Base-by-base conservation (phyloP, 2,888 invertebrate genomes). In the Sinotaia quadrata region DNA sequence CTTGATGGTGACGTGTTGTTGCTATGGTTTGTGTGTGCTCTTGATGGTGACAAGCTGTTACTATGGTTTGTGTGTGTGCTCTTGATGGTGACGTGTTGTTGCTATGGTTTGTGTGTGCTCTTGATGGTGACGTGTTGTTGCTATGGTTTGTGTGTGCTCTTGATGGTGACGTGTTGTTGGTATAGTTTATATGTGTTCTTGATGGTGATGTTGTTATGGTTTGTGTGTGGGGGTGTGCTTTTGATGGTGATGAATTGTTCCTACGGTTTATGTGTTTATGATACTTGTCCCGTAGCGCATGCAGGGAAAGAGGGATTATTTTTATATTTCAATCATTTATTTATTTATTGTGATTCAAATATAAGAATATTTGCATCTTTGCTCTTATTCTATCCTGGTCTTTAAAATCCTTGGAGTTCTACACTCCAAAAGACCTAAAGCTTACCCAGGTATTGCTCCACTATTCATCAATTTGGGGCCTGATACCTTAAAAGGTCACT, bases 191-290 rank as follows among this genome's bases (percentile, higher is more conserved):
- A 15, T 41, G 18, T 12, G 21, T 27, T 62, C 4, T 4, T 18
- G 24, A 36, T 41, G 15, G 27, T 5, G 7, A 15, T 21, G 37
- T 65, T 21, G 27, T 33, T 15, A 18, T 54, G 0, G 29, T 21
- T 41, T 4, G 34, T n/a, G 29, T 36, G n/a, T n/a, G n/a, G n/a
- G n/a, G n/a, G 33, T 12, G 34, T 54, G 31, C 36, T 33, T 5
- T 52, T 21, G 18, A 36, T 51, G 24, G 49, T 31, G 18, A 31
- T 62, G 47, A n/a, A n/a, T 49, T 47, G 37, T 61, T 61, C 1
- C 2, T 47, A 15, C 49, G 44, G 47, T 61, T 47, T 29, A 15
- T 47, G 31, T 21, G 15, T 8, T n/a, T n/a, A n/a, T n/a, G n/a
- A n/a, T n/a, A n/a, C n/a, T n/a, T n/a, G n/a, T n/a, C n/a, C n/a